Evolutionary conservation across 2,797 vertebrate species (phyloP).

Genomic region (Rhinogobio ventralis): DNA sequence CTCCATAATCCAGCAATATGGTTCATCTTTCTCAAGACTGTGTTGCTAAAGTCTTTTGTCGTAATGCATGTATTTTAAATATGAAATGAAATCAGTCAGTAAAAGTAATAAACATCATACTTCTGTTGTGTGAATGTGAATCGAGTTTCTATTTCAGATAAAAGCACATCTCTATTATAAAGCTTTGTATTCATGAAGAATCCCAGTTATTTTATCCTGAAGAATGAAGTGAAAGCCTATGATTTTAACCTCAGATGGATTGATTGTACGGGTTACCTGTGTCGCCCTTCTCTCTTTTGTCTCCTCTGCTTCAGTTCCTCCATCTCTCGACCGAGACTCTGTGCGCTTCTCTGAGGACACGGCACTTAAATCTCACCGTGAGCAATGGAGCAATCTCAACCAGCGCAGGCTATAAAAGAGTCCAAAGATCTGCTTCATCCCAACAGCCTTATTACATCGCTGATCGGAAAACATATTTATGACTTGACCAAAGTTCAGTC

Average conservation of each 20-base stretch:
- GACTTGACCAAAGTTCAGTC: slow-evolving; percentile 12
- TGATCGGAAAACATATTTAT: slow-evolving; percentile 24
- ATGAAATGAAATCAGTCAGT: background rate
- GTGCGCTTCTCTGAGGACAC: background rate
- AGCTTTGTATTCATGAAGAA: background rate
- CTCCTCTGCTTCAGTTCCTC: slow-evolving; percentile 72
- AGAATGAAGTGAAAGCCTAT: background rate
- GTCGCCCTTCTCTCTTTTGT: slow-evolving; percentile 71
- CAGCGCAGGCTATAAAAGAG: background rate
- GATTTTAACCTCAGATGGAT: too few relatives aligned
- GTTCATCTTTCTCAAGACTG: background rate
- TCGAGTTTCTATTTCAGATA: background rate
- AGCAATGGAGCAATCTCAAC: background rate
- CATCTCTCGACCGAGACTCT: slow-evolving; percentile 58
- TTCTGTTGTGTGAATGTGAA: background rate
- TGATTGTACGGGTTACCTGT: slow-evolving; percentile 66
- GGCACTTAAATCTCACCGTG: background rate
- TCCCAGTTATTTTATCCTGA: background rate
- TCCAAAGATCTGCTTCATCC: slow-evolving; percentile 38
- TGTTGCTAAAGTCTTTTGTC: background rate
- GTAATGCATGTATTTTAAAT: background rate
- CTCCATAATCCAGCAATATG: background rate
- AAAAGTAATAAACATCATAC: background rate
- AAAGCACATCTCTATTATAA: background rate
- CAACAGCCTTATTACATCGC: slow-evolving; percentile 25